phyloP scores from a whole-genome alignment of 1,140 invertebrate species.

The Hyphantria cunea region DNA sequence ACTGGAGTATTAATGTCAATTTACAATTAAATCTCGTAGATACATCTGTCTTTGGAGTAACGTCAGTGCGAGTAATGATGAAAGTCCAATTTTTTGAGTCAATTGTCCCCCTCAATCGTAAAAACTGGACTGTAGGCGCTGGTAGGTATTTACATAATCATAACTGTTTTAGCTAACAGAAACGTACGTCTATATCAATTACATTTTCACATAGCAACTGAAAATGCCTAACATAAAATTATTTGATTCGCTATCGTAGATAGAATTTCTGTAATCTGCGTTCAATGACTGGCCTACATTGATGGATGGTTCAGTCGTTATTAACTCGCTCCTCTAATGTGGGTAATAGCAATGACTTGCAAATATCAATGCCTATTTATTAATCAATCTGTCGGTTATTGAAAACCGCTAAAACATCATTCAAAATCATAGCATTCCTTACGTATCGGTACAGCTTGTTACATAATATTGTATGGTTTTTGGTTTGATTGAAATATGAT shows the following conservation, averaged over 20 bases:
- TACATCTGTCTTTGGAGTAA: no score
- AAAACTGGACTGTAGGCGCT: no score
- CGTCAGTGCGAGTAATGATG: no score
- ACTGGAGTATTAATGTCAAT: no score
- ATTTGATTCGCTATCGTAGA: slow-evolving; percentile 29
- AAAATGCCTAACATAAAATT: slow-evolving; percentile 18
- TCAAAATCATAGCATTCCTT: no score
- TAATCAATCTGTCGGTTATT: slow-evolving; percentile 7
- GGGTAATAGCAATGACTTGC: slow-evolving; percentile 55
- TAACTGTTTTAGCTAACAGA: no score
- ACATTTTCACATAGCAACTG: background rate
- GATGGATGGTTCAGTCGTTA: slow-evolving; percentile 53
- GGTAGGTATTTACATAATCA: no score
- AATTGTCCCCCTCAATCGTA: background rate
- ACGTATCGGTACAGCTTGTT: background rate
- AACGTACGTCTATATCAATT: no score
- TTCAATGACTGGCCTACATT: slow-evolving; percentile 51
- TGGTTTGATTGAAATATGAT: background rate
- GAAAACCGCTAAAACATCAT: no score
- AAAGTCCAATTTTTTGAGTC: no score
- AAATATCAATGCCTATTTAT: slow-evolving; percentile 36
- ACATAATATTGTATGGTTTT: background rate
- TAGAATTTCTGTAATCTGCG: slow-evolving; percentile 29
- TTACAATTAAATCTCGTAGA: no score
- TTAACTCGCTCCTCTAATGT: slow-evolving; percentile 52